A percentile compares a stretch with the other conserved stretches of the same genome.
Evolutionary conservation across 2,888 invertebrate species (phyloP).

Genomic region (Papilio protenor): DNA sequence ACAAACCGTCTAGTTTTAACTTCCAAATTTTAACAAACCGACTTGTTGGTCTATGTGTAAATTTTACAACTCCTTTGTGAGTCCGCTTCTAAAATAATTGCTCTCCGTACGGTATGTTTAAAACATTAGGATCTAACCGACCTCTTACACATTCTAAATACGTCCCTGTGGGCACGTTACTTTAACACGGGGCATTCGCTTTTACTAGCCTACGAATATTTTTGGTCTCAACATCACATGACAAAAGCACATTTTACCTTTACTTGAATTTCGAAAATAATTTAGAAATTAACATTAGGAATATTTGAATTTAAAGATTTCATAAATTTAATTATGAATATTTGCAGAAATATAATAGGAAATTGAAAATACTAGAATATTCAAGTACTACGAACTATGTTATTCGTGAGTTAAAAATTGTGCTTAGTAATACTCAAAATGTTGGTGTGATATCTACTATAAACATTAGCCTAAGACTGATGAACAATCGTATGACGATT

Average conservation of each 20-base stretch:
- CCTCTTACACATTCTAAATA: slow-evolving; percentile 39
- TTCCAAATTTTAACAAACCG: slow-evolving; percentile 5
- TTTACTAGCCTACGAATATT: slow-evolving; percentile 27
- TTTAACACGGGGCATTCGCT: slow-evolving; percentile 16
- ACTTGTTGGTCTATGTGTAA: slow-evolving; percentile 14
- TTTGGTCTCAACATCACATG: background rate
- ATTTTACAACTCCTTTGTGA: slow-evolving; percentile 41
- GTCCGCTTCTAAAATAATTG: slow-evolving; percentile 34
- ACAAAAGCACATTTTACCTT: background rate
- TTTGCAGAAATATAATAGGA: background rate
- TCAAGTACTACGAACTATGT: background rate
- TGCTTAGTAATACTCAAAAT: background rate
- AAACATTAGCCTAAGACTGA: too few relatives aligned
- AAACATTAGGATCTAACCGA: slow-evolving; percentile 41
- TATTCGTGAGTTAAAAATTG: background rate
- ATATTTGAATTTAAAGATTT: background rate
- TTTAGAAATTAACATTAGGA: background rate
- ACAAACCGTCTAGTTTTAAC: background rate
- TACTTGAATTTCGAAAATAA: background rate
- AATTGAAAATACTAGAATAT: background rate
- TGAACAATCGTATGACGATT: too few relatives aligned
- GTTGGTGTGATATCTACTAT: background rate
- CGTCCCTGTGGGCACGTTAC: slow-evolving; percentile 16
- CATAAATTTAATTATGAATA: background rate
- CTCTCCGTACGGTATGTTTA: slow-evolving; percentile 40